phyloP scores from a whole-genome alignment of 2,888 invertebrate species.

The Caenorhabditis japonica region DNA sequence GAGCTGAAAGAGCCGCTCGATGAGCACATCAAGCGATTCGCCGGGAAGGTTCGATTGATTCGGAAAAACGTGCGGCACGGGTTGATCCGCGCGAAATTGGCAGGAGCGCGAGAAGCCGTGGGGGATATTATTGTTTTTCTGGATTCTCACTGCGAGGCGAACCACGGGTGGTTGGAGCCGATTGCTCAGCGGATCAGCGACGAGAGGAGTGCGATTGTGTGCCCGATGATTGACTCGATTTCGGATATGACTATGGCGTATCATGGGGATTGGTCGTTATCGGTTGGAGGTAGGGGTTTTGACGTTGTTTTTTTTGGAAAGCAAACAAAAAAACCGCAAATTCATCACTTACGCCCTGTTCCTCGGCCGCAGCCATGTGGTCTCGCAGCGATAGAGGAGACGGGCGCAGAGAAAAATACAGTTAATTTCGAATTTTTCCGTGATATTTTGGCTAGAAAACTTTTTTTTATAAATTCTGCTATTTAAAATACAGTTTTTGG shows the following conservation, averaged over 20 bases:
- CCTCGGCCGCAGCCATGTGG: no score
- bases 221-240: conserved; percentile 95
- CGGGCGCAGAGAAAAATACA: no score
- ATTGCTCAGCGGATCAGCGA: conserved; percentile 88
- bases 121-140: conserved; percentile 87
- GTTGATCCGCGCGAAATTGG: conserved; percentile 89
- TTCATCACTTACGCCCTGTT: no score
- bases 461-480: no score
- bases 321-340: no score
- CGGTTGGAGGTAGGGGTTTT: conserved; percentile 58
- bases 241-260: conserved; percentile 87
- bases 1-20: conserved; percentile 85
- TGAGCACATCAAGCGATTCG: conserved; percentile 83
- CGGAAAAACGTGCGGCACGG: conserved; percentile 86
- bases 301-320: no score
- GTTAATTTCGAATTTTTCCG: no score
- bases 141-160: conserved; percentile 92
- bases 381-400: no score
- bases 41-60: conserved; percentile 83
- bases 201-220: conserved; percentile 86
- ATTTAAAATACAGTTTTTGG: no score
- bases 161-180: conserved; percentile 88
- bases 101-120: conserved; percentile 86
- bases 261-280: conserved; percentile 62
- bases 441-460: no score